A percentile compares a stretch with the other conserved stretches of the same genome.
phyloP scores from a whole-genome alignment of 2,888 invertebrate genomes.

The Oscheius myriophilus region DNA sequence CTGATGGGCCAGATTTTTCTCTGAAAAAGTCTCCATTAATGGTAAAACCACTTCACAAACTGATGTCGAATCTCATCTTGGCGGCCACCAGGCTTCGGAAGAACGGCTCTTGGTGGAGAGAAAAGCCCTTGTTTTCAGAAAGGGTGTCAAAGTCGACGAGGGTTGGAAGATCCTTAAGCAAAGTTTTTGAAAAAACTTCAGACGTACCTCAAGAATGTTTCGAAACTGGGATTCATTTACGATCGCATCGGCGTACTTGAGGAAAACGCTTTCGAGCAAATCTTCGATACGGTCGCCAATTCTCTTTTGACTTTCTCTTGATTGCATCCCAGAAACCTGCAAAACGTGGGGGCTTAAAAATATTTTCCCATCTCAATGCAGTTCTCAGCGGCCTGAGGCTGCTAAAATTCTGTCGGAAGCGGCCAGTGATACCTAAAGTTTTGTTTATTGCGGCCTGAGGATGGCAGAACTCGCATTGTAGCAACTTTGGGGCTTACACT shows the following conservation, averaged over 20 bases:
- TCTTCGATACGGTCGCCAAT: conserved; percentile 58
- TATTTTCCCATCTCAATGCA: too few relatives aligned
- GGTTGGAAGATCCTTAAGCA: conserved; percentile 52
- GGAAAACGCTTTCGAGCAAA: conserved; percentile 61
- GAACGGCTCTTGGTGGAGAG: conserved; percentile 56
- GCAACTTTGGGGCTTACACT: too few relatives aligned
- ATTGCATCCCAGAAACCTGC: conserved; percentile 55
- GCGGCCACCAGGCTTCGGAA: conserved; percentile 62
- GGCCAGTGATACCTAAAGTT: too few relatives aligned
- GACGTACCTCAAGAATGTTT: conserved; percentile 43
- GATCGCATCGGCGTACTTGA: conserved; percentile 49
- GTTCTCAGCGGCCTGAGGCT: too few relatives aligned
- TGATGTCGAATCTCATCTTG: conserved; percentile 38
- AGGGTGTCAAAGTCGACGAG: conserved; percentile 40
- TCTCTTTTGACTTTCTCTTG: conserved; percentile 47
- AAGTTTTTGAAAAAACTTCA: too few relatives aligned
- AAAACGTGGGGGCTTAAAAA: too few relatives aligned
- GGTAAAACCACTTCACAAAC: conserved; percentile 30
- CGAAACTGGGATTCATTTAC: conserved; percentile 52
- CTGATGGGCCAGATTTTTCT: conserved; percentile 28
- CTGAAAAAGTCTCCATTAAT: conserved; percentile 4
- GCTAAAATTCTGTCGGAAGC: too few relatives aligned
- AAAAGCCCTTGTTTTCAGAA: conserved; percentile 36
- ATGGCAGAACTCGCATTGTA: too few relatives aligned
- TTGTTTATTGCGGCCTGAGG: too few relatives aligned